A percentile compares a stretch with the other conserved stretches of the same genome.
These are phyloP conservation scores for Margaritifera margaritifera DNA, from an alignment of 2,888 invertebrate genomes.

Conservation along the genomic window DNA sequence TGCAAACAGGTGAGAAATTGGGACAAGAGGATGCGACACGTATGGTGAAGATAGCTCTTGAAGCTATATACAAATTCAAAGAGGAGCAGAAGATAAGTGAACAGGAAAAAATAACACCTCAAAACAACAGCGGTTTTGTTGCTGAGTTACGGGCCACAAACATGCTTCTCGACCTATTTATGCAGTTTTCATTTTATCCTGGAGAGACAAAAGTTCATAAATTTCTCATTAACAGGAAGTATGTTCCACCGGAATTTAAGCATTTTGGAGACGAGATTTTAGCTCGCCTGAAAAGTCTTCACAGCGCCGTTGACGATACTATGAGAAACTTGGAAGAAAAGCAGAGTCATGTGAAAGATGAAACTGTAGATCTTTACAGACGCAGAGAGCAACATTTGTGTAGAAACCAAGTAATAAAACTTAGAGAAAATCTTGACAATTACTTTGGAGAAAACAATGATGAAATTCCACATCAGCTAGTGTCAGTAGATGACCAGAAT, in stretches of 20 bases:
- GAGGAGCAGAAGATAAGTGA: constrained; percentile 42
- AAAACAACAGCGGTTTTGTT: constrained; percentile 49
- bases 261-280: constrained; percentile 23
- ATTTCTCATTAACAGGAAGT: constrained; percentile 33
- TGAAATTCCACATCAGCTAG: constrained; percentile 23
- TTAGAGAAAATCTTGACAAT: constrained; percentile 43
- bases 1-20: constrained; percentile 18
- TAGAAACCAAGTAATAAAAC: constrained; percentile 17
- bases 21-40: constrained; percentile 24
- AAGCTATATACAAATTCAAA: constrained; percentile 27
- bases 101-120: constrained; percentile 19
- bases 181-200: constrained; percentile 23
- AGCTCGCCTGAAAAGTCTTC: constrained; percentile 29
- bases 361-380: background rate
- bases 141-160: constrained; percentile 44
- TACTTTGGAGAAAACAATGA: constrained; percentile 48
- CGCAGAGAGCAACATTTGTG: too few relatives aligned
- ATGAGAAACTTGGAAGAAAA: constrained; percentile 43
- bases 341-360: constrained; percentile 39
- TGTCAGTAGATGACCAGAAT: constrained; percentile 21
- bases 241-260: constrained; percentile 17
- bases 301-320: constrained; percentile 24
- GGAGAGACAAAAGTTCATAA: constrained; percentile 22
- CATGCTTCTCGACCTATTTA: constrained; percentile 41
- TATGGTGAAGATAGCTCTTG: constrained; percentile 15